Evolutionary conservation across 1,140 invertebrate genomes (phyloP).

Genomic region (Drosophila pseudoananassae): DNA sequence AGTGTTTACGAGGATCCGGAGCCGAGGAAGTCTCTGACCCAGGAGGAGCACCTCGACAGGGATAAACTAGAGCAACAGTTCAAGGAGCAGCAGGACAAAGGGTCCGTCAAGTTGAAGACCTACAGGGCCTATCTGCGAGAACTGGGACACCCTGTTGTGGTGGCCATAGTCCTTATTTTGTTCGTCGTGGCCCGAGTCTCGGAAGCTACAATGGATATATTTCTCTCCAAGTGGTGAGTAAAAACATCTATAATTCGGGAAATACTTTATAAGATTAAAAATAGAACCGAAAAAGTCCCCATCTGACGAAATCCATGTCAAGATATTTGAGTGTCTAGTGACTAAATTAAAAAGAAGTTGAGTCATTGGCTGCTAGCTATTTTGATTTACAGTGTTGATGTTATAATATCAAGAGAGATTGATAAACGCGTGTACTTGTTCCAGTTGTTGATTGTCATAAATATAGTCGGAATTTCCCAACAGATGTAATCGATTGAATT

Average conservation of each 20-base stretch:
- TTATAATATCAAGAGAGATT: constrained; percentile 8
- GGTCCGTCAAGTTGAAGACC: constrained; percentile 85
- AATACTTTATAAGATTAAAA: background rate
- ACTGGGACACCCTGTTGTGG: constrained; percentile 87
- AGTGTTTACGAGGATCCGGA: constrained; percentile 62
- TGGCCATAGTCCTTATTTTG: constrained; percentile 86
- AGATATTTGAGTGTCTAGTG: background rate
- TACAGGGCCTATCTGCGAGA: constrained; percentile 89
- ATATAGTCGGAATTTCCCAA: constrained; percentile 24
- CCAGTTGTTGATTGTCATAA: constrained; percentile 42
- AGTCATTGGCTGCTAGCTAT: constrained; percentile 2
- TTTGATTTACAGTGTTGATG: constrained; percentile 14
- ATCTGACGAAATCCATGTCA: background rate
- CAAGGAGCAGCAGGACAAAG: constrained; percentile 83
- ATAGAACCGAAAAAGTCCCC: background rate
- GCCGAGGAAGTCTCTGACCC: constrained; percentile 32
- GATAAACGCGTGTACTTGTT: constrained; percentile 34
- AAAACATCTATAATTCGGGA: background rate
- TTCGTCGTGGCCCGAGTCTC: constrained; percentile 88
- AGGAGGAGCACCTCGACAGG: constrained; percentile 47
- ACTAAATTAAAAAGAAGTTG: background rate
- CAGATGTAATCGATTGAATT: constrained; percentile 18
- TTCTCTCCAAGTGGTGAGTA: constrained; percentile 89
- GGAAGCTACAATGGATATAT: constrained; percentile 90
- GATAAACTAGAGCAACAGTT: constrained; percentile 65